A percentile compares a stretch with the other conserved stretches of the same genome.
Conservation (phyloP, 2,113 vertebrate species). For the Coregonus clupeaformis region DNA sequence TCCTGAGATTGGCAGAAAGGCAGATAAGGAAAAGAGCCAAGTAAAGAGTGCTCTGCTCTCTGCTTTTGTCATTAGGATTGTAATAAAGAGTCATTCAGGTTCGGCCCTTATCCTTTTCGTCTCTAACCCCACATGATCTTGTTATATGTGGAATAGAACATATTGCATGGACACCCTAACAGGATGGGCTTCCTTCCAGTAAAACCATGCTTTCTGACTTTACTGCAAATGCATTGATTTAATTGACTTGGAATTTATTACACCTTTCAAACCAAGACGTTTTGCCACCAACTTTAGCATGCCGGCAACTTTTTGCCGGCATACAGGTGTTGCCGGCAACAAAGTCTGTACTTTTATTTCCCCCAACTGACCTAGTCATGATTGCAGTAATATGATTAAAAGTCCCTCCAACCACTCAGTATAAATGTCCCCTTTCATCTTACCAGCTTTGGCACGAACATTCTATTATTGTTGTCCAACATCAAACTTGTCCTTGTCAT, state of each 20-base stretch:
- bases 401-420: no score
- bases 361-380: constrained; percentile 7
- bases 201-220: constrained; percentile 15
- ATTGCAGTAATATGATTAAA: no score
- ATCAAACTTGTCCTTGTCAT: no score
- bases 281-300: no score
- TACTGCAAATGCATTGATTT: constrained; percentile 55
- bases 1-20: background rate
- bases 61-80: constrained; percentile 66
- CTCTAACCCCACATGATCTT: constrained; percentile 50
- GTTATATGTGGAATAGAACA: constrained; percentile 58
- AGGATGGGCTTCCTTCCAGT: background rate
- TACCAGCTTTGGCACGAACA: no score
- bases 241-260: constrained; percentile 42
- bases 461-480: no score
- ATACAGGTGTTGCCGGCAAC: no score
- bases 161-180: constrained; percentile 44
- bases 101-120: constrained; percentile 59
- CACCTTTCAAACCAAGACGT: background rate
- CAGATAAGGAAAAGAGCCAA: background rate
- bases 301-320: no score
- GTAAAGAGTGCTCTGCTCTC: constrained; percentile 21
- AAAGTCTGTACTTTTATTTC: no score
- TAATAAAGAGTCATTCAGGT: constrained; percentile 49
- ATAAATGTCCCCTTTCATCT: no score